Evolutionary conservation across 37 sponge, comb jelly and placozoan genomes (phyloP), one percentile per base, ranked within the genome.

Genomic region (Agelas oroides): DNA sequence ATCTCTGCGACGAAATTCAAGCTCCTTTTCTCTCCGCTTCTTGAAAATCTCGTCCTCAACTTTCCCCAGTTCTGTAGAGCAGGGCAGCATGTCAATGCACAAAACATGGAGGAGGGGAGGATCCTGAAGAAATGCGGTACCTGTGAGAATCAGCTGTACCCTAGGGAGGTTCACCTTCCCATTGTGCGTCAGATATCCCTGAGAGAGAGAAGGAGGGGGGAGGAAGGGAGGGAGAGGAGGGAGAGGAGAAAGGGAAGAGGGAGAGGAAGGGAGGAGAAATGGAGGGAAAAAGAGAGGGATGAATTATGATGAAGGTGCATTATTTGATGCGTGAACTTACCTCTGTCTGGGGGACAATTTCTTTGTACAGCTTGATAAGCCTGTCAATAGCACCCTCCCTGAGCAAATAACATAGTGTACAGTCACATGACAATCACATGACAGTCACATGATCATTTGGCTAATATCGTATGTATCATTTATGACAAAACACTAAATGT

Each of bases 301-400:
- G 31, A 40, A 77, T 62, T 5, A 63, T 12, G 30, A 63, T 31
- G 78, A 77, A 39, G 57, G 68, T 14, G 25, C 38, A 78, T 38
- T 32, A 6, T 21, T n/a, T n/a, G n/a, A n/a, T n/a, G n/a, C 36
- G 0, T 31, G 41, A 35, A 77, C 89, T 55, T 70, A 96, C 97
- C 58, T 81, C 73, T 25, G 96, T 92, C 53, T 84, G 67, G n/a
- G 95, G 92, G 34, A 99, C 84, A 0, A 91, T 87, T 31, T 93
- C 72, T 74, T 99, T 99, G 86, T 99, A 99, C 54, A 99, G 70
- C 8, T 81, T 70, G 14, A 97, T 90, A 55, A 99, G 89, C 41
- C 94, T 75, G 78, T 99, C 99, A 46, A 99, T 95, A 36, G 99
- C 99, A 21, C 97, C 99, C 56, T 99, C 99, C 39, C 97, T 78